Base-by-base conservation (phyloP, 2,888 invertebrate genomes). In the Allygus modestus region DNA sequence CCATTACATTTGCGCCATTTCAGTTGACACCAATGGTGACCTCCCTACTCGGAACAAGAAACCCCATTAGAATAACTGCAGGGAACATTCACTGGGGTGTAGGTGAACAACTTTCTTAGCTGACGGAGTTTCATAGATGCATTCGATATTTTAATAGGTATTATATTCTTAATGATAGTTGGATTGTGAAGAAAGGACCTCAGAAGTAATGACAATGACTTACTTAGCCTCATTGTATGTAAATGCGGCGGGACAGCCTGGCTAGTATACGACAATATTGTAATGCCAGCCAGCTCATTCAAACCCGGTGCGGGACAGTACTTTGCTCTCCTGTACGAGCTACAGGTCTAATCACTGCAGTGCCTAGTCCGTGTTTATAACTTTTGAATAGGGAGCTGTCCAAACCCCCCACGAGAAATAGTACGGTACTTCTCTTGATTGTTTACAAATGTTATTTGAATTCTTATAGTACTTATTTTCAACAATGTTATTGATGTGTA, bases 151-250 rank as follows among this genome's bases (percentile, higher is more conserved):
- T 77, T 77, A 77, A 77, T 77, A 46, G 26, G 75, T 77, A 77
- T 77, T 77, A 46, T 77, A 77, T 77, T 77, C 46, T 77, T 77
- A 77, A 79, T 79, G 54, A 58, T 77, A 77, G 77, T 77, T 77
- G 77, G 77, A 46, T 43, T 77, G 77, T 77, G 77, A 77, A 77
- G 77, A 77, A 77, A 77, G 77, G 77, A 77, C 77, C 79, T 73
- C 54, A 79, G 58, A 31, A 58, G n/a, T 79, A 79, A 79, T 79
- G 79, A 79, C 79, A 79, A 79, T 79, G 79, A 79, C 79, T 79
- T 79, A 79, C 79, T 79, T 79, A 79, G 33, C 51, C 51, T 28
- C 58, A 58, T 79, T 79, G 79, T 79, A 37, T 79, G 79, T n/a
- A 33, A 79, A 79, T 79, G 79, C 0, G 31, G 54, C 26, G 28